Evolutionary conservation across 2,113 vertebrate species (phyloP), one percentile per base, ranked within the genome.

Genomic region (Oncorhynchus gorbuscha): DNA sequence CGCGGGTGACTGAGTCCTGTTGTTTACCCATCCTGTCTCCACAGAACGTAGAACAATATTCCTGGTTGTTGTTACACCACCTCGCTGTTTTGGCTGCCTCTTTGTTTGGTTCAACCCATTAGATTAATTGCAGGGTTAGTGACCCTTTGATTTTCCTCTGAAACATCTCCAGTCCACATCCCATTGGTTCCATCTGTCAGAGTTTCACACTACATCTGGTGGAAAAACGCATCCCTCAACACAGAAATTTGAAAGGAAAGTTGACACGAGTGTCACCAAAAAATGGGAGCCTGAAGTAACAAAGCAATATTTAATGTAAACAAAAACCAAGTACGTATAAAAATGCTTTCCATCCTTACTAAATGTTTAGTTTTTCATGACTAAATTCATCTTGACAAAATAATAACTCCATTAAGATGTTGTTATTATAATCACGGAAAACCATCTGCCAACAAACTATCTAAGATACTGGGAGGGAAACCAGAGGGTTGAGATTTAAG

Each of bases 71-170:
- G 14, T 18, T 58, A 58, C 55, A 58, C 55, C 55, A 16, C 55
- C 55, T 20, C 0, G 16, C 3, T 20, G 16, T 58, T 58, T 58
- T 58, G 55, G 16, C 55, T 58, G 14, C 55, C 1, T 18, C 5
- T 58, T 58, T 20, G 55, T 58, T 58, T 58, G 55, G 55, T 73
- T 77, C 71, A 84, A 77, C n/a, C 72, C 7, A 75, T 83, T 77
- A 32, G 74, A n/a, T 5, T 6, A 1, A 77, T 79, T 62, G 28
- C 70, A 73, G 65, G 8, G 24, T 2, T 13, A 77, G 8, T 71
- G 61, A 74, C 30, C 64, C 18, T 71, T 67, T 77, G 5, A 24
- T 83, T 74, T 39, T 48, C 18, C 28, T 32, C 28, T 76, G 14
- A 51, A 73, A 76, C 24, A 45, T 70, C 11, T 74, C 5, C 24